phyloP scores from a whole-genome alignment of 1,140 invertebrate genomes.

The Drosophila murphyi region DNA sequence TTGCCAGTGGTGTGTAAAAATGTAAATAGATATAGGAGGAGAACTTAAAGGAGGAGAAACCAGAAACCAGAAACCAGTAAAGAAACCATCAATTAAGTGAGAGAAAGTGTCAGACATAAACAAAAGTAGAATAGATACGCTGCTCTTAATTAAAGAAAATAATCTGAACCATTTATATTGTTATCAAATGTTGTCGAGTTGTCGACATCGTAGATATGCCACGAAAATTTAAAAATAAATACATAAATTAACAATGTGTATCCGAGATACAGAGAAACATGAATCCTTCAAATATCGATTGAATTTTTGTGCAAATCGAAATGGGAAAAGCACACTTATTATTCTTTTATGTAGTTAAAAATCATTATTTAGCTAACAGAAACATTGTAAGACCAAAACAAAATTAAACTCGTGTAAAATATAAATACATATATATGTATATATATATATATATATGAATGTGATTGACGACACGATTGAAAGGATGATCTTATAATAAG shows the following conservation, averaged over 20 bases:
- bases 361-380: no score
- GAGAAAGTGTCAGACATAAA: not conserved
- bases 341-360: no score
- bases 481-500: conserved; percentile 18
- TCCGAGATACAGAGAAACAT: no score
- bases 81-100: conserved; percentile 4
- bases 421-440: not conserved
- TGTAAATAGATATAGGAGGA: conserved; percentile 17
- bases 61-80: conserved; percentile 12
- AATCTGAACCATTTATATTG: not conserved
- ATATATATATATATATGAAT: conserved; percentile 5
- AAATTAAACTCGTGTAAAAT: not conserved
- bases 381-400: not conserved
- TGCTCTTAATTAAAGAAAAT: not conserved
- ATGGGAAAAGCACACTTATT: no score
- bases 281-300: no score
- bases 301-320: no score
- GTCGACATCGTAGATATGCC: no score
- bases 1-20: not conserved
- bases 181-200: not conserved
- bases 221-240: no score
- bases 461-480: not conserved
- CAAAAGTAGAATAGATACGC: not conserved
- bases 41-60: conserved; percentile 2
- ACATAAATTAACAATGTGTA: no score